Base-by-base conservation (phyloP, 2,113 vertebrate species). In the Empidonax alnorum region DNA sequence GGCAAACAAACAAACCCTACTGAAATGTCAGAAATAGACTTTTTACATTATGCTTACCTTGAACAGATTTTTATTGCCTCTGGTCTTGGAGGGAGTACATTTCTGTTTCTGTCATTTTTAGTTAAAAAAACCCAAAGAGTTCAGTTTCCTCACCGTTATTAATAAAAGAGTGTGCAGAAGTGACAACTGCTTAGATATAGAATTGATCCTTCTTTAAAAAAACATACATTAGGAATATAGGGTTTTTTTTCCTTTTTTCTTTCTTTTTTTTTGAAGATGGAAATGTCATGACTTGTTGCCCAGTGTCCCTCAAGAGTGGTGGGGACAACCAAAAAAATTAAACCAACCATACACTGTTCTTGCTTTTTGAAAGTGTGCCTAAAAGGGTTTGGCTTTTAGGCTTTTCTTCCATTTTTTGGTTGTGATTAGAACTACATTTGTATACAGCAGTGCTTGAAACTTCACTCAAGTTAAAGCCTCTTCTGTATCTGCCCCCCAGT, bases 1-100 rank as follows among this genome's bases (percentile, higher is more conserved):
- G 31, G 37, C 14, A 23, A 75, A 37, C n/a, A 59, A 74, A 15
- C 3, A 74, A 56, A 17, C 37, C 31, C 0, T 0, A 28, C 25
- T 59, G 28, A 91, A 92, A 62, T 66, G 16, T 67, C 30, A 46
- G 46, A 69, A 93, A 31, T 23, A 28, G 35, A 10, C 27, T 59
- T 66, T 66, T 75, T 56, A 79, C 18, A 47, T 78, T 14, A 25
- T 39, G 22, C 28, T 80, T 71, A 71, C 35, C 12, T 12, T 12
- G 23, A 66, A 31, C 3, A 33, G 6, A 28, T 65, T 49, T 37
- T 67, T 63, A 7, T 67, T 63, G 21, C 23, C 42, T 68, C 8
- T 72, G 4, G 50, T 74, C 61, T 65, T 73, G 23, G 21, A 80
- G 37, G 37, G 39, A 58, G 12, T 68, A 27, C 6, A 2, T 39